Evolutionary conservation across 1,140 invertebrate species (phyloP).

Genomic region (Diorhabda sublineata): DNA sequence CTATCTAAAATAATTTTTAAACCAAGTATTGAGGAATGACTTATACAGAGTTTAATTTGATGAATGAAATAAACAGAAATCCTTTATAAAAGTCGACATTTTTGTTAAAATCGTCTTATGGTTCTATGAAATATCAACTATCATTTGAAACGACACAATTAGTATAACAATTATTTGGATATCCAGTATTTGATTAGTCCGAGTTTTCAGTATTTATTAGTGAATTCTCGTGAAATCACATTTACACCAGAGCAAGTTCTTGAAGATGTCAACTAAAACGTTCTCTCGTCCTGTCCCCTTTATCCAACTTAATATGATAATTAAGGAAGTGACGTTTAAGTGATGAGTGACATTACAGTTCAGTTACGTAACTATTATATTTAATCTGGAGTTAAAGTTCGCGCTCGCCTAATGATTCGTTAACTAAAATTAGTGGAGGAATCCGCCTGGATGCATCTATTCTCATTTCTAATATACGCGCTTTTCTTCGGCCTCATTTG

Average conservation of each 20-base stretch:
- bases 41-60: too few species aligned
- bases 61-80: too few species aligned
- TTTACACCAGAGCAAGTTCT: neutral
- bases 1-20: too few species aligned
- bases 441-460: conserved; percentile 26
- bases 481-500: conserved; percentile 39
- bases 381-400: conserved; percentile 47
- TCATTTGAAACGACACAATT: too few species aligned
- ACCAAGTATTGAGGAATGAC: too few species aligned
- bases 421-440: conserved; percentile 39
- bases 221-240: too few species aligned
- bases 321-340: conserved; percentile 46
- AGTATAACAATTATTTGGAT: too few species aligned
- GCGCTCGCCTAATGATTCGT: conserved; percentile 44
- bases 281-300: conserved; percentile 19
- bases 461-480: conserved; percentile 30
- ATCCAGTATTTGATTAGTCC: too few species aligned
- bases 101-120: too few species aligned
- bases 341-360: conserved; percentile 46
- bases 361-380: conserved; percentile 46
- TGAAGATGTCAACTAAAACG: neutral
- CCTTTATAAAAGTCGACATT: too few species aligned
- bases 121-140: too few species aligned
- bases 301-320: conserved; percentile 41
- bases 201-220: too few species aligned